Evolutionary conservation across 2,797 vertebrate species (phyloP), one percentile per base, ranked within the genome.

Genomic region (Semaprochilodus insignis): DNA sequence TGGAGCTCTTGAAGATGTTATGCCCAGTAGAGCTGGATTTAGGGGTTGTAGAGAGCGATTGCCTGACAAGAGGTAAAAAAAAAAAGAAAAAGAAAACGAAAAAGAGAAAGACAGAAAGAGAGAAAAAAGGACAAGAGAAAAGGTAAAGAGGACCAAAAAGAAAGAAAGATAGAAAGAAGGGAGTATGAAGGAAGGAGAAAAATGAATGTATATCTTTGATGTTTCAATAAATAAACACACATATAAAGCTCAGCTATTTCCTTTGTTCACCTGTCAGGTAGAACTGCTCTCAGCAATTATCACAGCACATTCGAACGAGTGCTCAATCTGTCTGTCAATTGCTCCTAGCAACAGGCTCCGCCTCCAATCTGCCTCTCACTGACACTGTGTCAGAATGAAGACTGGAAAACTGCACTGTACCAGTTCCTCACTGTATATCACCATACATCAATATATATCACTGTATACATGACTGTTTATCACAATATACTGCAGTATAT

Each of bases 101-200:
- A 59, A 74, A 72, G 54, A 62, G 60, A 27, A 54, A 34, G 17
- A 51, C 67, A 63, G 27, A 70, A 74, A 74, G n/a, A 71, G 83
- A 73, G 48, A 78, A 73, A 81, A 16, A 27, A 51, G 17, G 79
- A 71, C 19, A 63, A 6, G 72, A 21, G 23, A 27, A 40, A 7
- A 36, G 60, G 14, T 14, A 73, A 54, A 62, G 62, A 23, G 54
- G 31, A 13, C 48, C 69, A 63, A 31, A 75, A 73, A 74, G 27
- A 71, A 85, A 77, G 54, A 81, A 73, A 74, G 27, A 71, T 83
- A 77, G 54, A 81, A 6, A 78, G 14, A 40, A 44, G 11, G 23
- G 48, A n/a, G 23, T 1, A 23, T 11, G 16, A 19, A 60, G 10
- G 23, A 27, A 27, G 2, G 23, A 15, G 8, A 15, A 27, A 3